Evolutionary conservation across 2,888 invertebrate species (phyloP), one percentile per base, ranked within the genome.

Genomic region (Charanyca ferruginea): DNA sequence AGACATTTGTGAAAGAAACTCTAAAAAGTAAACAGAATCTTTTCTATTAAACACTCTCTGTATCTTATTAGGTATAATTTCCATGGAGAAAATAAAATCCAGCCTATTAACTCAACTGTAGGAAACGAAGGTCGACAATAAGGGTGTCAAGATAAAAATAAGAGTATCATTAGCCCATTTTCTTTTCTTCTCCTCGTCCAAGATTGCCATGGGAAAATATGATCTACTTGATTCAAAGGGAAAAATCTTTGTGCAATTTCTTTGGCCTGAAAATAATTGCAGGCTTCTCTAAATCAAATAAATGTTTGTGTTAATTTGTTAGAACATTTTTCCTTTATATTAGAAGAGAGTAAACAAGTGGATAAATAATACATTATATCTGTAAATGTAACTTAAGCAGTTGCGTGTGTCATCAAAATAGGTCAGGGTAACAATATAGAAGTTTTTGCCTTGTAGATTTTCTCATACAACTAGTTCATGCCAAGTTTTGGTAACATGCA

Each of bases 341-440:
- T 11, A 13, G 1, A 13, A 23, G 20, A 32, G 6, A 23, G 61
- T 60, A 69, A 77, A 77, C 78, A 77, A 73, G 59, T 47, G 35
- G 8, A 73, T 78, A 73, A 77, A 77, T 63, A 63, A 25, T 44
- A 41, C 25, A 41, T 78, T 53, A 60, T 51, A 28, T n/a, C 22
- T 47, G 7, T 54, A 42, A 59, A 41, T 60, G 48, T 18, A 23
- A 1, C 22, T 62, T 18, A 8, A 61, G 41, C 0, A 22, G 25
- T 62, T 51, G 61, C 61, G 61, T 62, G 58, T 51, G 47, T 23
- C 51, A 18, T 16, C 13, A 23, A 69, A 47, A 59, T 73, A 58
- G 61, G 65, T 48, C 73, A 65, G 32, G 23, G 58, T 42, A 65
- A 47, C 57, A 66, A 73, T 53, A 49, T 54, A 49, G 3, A 47